phyloP scores from a whole-genome alignment of 2,888 invertebrate genomes.

The Lamellibrachia satsuma region DNA sequence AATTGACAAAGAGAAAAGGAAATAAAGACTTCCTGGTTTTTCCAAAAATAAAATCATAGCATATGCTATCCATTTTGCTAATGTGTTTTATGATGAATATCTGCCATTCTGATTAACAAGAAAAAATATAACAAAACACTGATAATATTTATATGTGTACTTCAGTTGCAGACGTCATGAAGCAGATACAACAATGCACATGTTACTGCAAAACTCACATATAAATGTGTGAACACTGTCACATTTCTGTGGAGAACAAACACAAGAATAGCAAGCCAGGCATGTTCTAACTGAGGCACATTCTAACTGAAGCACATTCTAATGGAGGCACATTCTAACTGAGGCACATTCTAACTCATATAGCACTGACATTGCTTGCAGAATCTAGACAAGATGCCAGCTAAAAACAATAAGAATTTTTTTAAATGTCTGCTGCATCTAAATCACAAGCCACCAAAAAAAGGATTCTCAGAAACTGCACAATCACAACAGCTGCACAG shows the following conservation, averaged over 20 bases:
- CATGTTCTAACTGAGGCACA: not conserved
- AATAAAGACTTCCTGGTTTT: too few relatives aligned
- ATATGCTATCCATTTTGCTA: not conserved
- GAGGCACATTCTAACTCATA: not conserved
- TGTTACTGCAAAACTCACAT: not conserved
- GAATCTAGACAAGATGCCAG: not conserved
- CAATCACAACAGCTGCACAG: not conserved
- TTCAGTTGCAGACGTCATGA: not conserved
- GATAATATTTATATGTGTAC: not conserved
- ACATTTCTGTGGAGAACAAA: not conserved
- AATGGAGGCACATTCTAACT: not conserved
- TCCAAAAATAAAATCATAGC: not conserved
- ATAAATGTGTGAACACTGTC: not conserved
- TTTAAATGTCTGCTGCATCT: not conserved
- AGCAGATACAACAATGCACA: not conserved
- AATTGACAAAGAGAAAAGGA: too few relatives aligned
- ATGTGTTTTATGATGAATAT: not conserved
- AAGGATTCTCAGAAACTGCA: not conserved
- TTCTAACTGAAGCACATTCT: not conserved
- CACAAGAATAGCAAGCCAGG: not conserved
- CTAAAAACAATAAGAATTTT: not conserved
- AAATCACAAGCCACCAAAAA: not conserved
- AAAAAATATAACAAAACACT: not conserved
- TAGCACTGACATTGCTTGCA: not conserved
- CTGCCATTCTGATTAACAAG: not conserved